Conservation (phyloP, 2,888 invertebrate genomes). For the Agrochola macilenta region DNA sequence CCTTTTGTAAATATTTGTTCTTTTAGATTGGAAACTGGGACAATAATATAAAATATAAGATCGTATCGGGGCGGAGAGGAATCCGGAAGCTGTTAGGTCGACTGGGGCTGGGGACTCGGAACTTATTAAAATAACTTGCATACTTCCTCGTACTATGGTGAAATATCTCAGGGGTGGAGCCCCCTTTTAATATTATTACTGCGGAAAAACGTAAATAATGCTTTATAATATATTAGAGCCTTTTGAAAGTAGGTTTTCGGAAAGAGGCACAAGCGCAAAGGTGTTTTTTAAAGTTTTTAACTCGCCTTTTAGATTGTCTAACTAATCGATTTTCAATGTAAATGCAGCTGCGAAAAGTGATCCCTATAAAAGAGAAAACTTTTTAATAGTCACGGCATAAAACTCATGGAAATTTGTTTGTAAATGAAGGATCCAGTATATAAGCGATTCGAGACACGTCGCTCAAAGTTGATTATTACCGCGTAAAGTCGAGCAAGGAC, state of each 20-base stretch:
- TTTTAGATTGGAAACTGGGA: conserved; percentile 4
- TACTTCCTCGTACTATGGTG: conserved; percentile 13
- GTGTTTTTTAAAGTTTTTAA: neutral
- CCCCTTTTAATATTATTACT: neutral
- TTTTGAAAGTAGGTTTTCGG: neutral
- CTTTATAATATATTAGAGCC: neutral
- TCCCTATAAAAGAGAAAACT: neutral
- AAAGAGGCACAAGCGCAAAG: neutral
- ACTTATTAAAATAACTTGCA: conserved; percentile 55
- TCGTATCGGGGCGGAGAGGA: neutral
- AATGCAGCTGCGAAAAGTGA: too few relatives aligned
- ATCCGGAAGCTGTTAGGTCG: conserved; percentile 16
- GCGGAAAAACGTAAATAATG: neutral
- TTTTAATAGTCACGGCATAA: neutral
- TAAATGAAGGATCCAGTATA: conserved; percentile 1
- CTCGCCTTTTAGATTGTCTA: neutral
- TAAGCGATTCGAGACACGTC: conserved; percentile 43
- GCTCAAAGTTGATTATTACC: conserved; percentile 36
- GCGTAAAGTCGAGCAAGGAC: conserved; percentile 28
- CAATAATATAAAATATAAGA: conserved; percentile 5
- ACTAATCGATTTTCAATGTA: neutral
- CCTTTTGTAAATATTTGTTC: neutral
- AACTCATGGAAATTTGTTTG: neutral
- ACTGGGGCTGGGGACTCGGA: neutral
- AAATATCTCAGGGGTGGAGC: conserved; percentile 1